phyloP scores from a whole-genome alignment of 2,797 vertebrate genomes.

The Sitta carolinensis region DNA sequence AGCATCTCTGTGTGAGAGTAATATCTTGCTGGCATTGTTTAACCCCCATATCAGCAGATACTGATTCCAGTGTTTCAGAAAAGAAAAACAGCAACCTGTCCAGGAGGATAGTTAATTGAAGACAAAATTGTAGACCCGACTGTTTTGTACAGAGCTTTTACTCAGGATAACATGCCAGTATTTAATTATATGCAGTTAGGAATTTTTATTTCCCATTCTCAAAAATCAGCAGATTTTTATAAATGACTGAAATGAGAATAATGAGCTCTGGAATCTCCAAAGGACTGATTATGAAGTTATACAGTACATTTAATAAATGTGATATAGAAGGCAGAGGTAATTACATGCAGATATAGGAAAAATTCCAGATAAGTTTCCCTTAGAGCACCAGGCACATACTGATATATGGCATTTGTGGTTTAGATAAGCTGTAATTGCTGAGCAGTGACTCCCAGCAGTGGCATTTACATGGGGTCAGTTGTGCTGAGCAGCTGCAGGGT shows the following conservation, averaged over 20 bases:
- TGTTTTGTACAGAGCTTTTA: neutral
- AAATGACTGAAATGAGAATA: neutral
- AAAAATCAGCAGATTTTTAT: neutral
- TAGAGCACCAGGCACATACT: neutral
- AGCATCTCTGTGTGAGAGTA: neutral
- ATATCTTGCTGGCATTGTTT: neutral
- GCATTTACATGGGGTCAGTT: fast-evolving
- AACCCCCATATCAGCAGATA: neutral
- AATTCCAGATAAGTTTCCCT: neutral
- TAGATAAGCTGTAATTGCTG: neutral
- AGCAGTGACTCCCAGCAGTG: neutral
- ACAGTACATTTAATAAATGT: neutral
- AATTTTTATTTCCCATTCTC: neutral
- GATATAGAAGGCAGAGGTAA: neutral
- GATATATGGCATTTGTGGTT: neutral
- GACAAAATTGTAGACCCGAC: neutral
- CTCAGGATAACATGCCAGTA: neutral
- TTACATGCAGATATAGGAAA: neutral
- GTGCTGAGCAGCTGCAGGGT: neutral
- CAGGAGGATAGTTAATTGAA: neutral
- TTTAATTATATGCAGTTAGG: neutral
- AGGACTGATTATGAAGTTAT: neutral
- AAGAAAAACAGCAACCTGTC: neutral
- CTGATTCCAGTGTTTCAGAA: neutral
- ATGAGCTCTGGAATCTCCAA: neutral